Evolutionary conservation across 2,113 vertebrate species (phyloP).

Genomic region (Saimiri boliviensis): DNA sequence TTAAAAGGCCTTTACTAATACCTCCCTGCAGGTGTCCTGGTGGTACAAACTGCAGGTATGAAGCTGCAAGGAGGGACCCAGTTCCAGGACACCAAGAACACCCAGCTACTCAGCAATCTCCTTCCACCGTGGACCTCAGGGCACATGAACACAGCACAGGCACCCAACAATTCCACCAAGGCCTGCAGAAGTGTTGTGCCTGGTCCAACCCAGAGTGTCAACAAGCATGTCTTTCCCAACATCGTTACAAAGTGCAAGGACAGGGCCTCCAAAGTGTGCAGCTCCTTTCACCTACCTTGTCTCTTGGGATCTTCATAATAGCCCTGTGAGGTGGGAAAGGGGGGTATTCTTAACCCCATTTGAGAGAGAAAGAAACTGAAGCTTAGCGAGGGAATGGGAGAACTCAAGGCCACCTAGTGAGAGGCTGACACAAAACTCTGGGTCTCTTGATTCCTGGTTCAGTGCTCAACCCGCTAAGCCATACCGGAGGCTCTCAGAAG

Average conservation of each 20-base stretch:
- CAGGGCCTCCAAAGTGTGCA: not conserved
- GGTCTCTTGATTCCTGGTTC: not conserved
- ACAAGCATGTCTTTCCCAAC: not conserved
- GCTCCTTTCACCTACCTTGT: not conserved
- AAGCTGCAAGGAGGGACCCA: not conserved
- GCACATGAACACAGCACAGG: not conserved
- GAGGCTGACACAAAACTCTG: not conserved
- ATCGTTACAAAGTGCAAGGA: not conserved
- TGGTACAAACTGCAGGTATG: slow-evolving; percentile 25
- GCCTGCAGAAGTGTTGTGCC: not conserved
- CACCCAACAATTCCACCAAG: not conserved
- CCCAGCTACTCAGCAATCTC: not conserved
- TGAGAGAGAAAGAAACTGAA: slow-evolving; percentile 33
- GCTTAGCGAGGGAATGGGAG: not conserved
- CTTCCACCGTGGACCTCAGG: not conserved
- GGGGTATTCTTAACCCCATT: not conserved
- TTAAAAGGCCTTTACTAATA: not conserved
- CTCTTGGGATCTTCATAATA: not conserved
- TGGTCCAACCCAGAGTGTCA: not conserved
- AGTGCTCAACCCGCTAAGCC: not conserved
- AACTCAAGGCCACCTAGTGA: not conserved
- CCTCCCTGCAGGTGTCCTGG: not conserved
- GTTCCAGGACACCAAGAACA: not conserved
- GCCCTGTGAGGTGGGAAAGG: not conserved
- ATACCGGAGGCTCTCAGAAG: not conserved